phyloP scores from a whole-genome alignment of 2,797 vertebrate species.

The Crax fasciolata region DNA sequence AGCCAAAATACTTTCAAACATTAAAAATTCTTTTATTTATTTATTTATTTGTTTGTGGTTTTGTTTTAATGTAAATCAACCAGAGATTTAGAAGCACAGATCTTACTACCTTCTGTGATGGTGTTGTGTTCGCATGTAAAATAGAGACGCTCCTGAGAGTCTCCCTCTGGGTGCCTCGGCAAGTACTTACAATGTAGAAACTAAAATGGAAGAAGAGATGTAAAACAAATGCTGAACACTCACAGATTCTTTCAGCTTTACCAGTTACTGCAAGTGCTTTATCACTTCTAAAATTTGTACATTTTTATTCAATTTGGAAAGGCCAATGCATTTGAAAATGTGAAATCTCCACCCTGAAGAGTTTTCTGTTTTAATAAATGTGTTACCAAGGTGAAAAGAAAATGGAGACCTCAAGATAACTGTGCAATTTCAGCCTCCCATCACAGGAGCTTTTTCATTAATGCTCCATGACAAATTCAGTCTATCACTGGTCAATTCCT shows the following conservation, averaged over 20 bases:
- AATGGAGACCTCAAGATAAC: background rate
- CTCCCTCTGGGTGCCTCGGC: background rate
- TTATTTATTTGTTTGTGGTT: rapidly evolving
- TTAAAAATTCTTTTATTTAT: background rate
- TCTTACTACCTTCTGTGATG: background rate
- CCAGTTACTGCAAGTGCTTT: slow-evolving; percentile 5
- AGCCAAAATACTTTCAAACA: background rate
- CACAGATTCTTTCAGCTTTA: background rate
- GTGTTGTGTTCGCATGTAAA: background rate
- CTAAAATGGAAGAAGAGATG: slow-evolving; percentile 2
- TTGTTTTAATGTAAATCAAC: background rate
- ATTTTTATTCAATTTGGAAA: slow-evolving; percentile 44
- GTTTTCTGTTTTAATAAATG: background rate
- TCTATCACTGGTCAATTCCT: background rate
- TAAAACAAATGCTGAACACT: slow-evolving; percentile 33
- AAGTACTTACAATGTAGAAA: background rate
- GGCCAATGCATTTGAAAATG: slow-evolving; percentile 30
- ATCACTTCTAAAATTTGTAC: slow-evolving; percentile 17
- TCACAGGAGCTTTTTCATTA: background rate
- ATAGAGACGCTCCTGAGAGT: background rate
- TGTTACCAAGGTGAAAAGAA: background rate
- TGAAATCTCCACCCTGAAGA: slow-evolving; percentile 19
- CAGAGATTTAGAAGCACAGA: background rate
- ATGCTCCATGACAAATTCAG: background rate
- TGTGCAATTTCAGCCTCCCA: background rate